Percentiles rank a stretch among this genome's conserved stretches.
These are phyloP conservation scores for Sebastes nivosus DNA, from an alignment of 2,797 vertebrate species.

Conservation along the genomic window DNA sequence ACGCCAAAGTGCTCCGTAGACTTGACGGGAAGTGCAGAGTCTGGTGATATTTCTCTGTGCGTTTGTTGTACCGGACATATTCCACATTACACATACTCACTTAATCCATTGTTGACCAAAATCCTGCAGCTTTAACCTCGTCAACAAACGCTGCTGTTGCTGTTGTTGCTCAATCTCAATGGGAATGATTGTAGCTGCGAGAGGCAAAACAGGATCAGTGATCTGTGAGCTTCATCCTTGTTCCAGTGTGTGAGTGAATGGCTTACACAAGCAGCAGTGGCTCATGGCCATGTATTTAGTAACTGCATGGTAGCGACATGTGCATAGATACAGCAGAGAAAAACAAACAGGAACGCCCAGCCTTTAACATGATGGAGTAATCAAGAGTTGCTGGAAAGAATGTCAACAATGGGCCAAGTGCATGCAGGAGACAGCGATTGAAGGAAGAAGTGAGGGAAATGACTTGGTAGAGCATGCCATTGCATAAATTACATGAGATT, in stretches of 20 bases:
- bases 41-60: neutral
- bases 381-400: conserved; percentile 76
- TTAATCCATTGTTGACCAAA: neutral
- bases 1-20: neutral
- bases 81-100: neutral
- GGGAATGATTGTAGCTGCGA: neutral
- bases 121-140: neutral
- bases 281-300: conserved; percentile 50
- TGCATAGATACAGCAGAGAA: conserved; percentile 76
- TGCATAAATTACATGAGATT: neutral
- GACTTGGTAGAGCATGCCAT: neutral
- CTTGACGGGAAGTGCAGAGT: neutral
- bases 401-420: conserved; percentile 70
- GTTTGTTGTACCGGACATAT: neutral
- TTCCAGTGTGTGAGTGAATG: conserved; percentile 3
- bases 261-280: conserved; percentile 48
- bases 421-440: conserved; percentile 40
- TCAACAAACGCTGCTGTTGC: neutral
- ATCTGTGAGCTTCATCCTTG: conserved; percentile 1
- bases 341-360: conserved; percentile 81
- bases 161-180: neutral
- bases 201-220: neutral
- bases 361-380: conserved; percentile 72
- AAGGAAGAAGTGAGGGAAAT: conserved; percentile 11
- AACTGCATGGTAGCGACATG: conserved; percentile 55